Base-by-base conservation (phyloP, 2,888 invertebrate species). In the Meandrusa payeni region DNA sequence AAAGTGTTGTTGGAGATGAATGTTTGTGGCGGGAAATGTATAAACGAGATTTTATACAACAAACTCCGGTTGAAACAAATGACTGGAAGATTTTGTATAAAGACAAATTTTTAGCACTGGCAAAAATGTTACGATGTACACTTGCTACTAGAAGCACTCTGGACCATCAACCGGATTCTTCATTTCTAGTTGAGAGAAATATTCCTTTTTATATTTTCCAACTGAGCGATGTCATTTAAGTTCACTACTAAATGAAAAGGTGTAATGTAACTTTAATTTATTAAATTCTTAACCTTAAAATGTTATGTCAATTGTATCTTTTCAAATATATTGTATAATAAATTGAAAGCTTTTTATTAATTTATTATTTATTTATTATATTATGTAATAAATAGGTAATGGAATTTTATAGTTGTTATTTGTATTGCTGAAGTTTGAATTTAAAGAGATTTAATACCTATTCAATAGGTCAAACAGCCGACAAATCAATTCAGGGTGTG, bases 381-480 rank as follows among this genome's bases (percentile, higher is more conserved):
- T n/a, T n/a, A n/a, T n/a, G n/a, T n/a, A n/a, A n/a, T n/a, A n/a
- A n/a, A n/a, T n/a, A n/a, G n/a, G n/a, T n/a, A n/a, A n/a, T n/a
- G n/a, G n/a, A n/a, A n/a, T n/a, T n/a, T n/a, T n/a, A n/a, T n/a
- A n/a, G n/a, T n/a, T n/a, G n/a, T n/a, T n/a, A n/a, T n/a, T n/a
- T n/a, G n/a, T n/a, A n/a, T n/a, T n/a, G n/a, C n/a, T n/a, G n/a
- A n/a, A n/a, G n/a, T n/a, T n/a, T n/a, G n/a, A n/a, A n/a, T n/a
- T n/a, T n/a, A n/a, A n/a, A n/a, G n/a, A 28, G 1, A 6, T 29
- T 51, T 41, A 41, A 47, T 40, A 33, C 11, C 47, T 66, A 67
- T 63, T 64, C 60, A 50, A 40, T 78, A 86, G 86, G 82, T 79
- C 72, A 77, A 41, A 66, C 54, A 53, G 69, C 67, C 40, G 79